Conservation (phyloP, 2,113 vertebrate species). For the Todiramphus saurophagus region DNA sequence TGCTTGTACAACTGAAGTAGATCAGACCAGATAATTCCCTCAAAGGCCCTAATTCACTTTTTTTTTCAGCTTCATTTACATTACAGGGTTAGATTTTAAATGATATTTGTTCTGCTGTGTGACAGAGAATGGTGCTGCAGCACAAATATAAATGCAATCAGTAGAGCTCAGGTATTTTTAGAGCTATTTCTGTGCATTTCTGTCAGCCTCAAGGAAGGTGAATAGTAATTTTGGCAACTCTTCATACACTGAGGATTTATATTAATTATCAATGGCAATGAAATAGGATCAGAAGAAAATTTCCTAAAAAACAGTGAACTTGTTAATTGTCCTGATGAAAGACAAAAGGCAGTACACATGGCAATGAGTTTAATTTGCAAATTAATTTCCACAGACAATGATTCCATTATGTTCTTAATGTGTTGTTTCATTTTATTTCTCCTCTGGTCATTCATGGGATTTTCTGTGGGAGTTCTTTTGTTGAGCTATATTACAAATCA, state of each 20-base stretch:
- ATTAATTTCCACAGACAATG: background rate
- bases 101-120: background rate
- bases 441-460: background rate
- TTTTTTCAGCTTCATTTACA: background rate
- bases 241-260: background rate
- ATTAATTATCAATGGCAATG: background rate
- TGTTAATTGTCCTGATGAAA: background rate
- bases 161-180: background rate
- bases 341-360: background rate
- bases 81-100: background rate
- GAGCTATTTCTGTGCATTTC: background rate
- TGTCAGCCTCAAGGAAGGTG: background rate
- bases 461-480: background rate
- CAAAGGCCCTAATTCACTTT: background rate
- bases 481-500: background rate
- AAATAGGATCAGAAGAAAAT: background rate
- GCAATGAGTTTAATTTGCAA: background rate
- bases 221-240: background rate
- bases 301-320: background rate
- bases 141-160: background rate
- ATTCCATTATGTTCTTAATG: background rate
- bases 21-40: background rate
- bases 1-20: background rate
- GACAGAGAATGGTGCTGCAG: background rate
- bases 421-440: background rate